Percentiles rank a stretch among this genome's conserved stretches.
Conservation (phyloP, 2,888 invertebrate species). For the Melipona beecheii region DNA sequence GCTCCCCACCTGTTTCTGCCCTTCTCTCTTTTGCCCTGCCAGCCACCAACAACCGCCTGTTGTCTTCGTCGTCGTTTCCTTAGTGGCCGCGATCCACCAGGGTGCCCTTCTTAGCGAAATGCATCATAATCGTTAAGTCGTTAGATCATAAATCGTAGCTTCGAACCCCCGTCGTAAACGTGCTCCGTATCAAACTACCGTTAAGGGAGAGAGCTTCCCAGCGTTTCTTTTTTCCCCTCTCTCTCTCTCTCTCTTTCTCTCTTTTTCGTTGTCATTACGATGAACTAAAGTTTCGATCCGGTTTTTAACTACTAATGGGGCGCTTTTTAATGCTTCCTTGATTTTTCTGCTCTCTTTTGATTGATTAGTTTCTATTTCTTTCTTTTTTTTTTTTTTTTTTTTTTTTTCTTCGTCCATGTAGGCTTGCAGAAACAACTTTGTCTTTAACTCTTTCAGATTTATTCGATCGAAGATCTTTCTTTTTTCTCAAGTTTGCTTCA, state of each 20-base stretch:
- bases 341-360: not conserved
- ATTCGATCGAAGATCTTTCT: no score
- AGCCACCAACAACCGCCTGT: slow-evolving; percentile 15
- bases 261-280: not conserved
- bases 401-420: not conserved
- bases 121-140: slow-evolving; percentile 50
- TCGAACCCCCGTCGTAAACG: slow-evolving; percentile 56
- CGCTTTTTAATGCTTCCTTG: not conserved
- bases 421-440: not conserved
- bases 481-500: not conserved
- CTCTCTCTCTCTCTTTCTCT: not conserved
- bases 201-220: slow-evolving; percentile 1
- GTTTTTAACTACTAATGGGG: not conserved
- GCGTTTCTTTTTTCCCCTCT: not conserved
- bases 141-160: slow-evolving; percentile 72
- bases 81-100: slow-evolving; percentile 47
- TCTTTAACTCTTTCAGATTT: not conserved
- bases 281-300: not conserved
- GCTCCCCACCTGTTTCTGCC: slow-evolving; percentile 42
- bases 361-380: not conserved
- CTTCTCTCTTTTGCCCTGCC: slow-evolving; percentile 49
- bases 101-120: slow-evolving; percentile 51
- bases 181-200: not conserved
- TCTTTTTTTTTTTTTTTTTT: no score
- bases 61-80: slow-evolving; percentile 36